Evolutionary conservation across 2,113 vertebrate species (phyloP).

Genomic region (Poicephalus meyeri): DNA sequence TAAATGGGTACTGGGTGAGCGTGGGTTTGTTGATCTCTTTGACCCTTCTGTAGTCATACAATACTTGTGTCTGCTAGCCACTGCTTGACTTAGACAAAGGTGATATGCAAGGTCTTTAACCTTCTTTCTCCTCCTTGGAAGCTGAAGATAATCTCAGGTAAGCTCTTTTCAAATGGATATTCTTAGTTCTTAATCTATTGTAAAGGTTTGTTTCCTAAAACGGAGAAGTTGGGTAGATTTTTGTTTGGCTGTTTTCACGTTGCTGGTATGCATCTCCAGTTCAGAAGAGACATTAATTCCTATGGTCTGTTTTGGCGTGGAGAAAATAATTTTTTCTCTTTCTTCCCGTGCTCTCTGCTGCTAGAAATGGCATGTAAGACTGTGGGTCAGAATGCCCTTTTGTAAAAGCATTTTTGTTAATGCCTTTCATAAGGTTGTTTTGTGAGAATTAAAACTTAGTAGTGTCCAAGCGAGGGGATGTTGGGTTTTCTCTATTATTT

Average conservation of each 20-base stretch:
- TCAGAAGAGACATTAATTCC: background rate
- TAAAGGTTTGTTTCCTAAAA: background rate
- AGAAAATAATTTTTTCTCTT: background rate
- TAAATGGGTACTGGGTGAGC: background rate
- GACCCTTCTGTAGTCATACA: background rate
- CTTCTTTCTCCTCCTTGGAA: background rate
- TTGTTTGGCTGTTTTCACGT: background rate
- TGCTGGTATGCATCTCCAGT: background rate
- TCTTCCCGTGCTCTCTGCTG: background rate
- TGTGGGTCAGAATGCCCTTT: background rate
- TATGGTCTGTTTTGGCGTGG: background rate
- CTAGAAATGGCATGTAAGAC: background rate
- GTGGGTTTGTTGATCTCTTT: background rate
- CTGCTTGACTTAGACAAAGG: background rate
- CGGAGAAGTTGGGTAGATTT: background rate
- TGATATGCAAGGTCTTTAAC: background rate
- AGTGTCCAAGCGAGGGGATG: background rate
- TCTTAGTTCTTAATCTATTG: background rate
- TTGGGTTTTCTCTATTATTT: background rate
- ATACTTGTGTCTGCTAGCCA: background rate
- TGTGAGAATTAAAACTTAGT: background rate
- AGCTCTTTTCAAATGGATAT: background rate
- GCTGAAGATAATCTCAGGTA: background rate
- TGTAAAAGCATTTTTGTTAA: background rate
- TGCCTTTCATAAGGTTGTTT: background rate